phyloP scores from a whole-genome alignment of 2,113 vertebrate genomes.

The Myxocyprinus asiaticus region DNA sequence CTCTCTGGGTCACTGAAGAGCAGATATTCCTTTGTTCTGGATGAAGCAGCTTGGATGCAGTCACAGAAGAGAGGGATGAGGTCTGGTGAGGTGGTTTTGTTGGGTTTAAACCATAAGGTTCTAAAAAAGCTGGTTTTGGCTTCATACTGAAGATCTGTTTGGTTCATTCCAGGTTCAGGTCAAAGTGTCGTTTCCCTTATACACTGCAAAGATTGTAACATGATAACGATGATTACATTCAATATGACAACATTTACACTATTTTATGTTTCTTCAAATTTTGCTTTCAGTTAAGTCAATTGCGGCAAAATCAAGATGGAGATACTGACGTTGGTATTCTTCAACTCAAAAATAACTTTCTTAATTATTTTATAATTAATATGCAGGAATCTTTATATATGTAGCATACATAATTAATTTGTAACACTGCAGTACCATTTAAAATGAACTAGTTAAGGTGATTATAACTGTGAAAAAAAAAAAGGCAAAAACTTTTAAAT shows the following conservation, averaged over 20 bases:
- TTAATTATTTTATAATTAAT: no score
- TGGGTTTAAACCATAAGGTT: slow-evolving; percentile 52
- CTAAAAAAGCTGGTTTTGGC: slow-evolving; percentile 57
- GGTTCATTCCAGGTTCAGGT: slow-evolving; percentile 56
- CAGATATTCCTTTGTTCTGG: slow-evolving; percentile 72
- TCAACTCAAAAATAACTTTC: not conserved
- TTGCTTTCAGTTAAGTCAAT: no score
- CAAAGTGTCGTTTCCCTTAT: slow-evolving; percentile 68
- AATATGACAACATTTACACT: no score
- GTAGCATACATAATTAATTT: no score
- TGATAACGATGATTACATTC: not conserved
- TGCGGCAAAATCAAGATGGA: no score
- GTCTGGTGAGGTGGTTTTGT: slow-evolving; percentile 42
- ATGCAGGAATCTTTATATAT: no score
- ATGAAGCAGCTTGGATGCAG: slow-evolving; percentile 64
- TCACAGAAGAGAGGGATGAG: slow-evolving; percentile 65
- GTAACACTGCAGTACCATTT: no score
- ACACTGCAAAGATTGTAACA: slow-evolving; percentile 55
- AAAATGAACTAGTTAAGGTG: no score
- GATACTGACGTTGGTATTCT: no score
- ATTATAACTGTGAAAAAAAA: no score
- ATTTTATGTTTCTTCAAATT: no score
- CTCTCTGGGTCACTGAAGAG: slow-evolving; percentile 71
- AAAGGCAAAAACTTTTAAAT: no score
- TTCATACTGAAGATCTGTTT: slow-evolving; percentile 25